Conservation (phyloP, 2,888 invertebrate genomes). For the Napeogenes inachia region DNA sequence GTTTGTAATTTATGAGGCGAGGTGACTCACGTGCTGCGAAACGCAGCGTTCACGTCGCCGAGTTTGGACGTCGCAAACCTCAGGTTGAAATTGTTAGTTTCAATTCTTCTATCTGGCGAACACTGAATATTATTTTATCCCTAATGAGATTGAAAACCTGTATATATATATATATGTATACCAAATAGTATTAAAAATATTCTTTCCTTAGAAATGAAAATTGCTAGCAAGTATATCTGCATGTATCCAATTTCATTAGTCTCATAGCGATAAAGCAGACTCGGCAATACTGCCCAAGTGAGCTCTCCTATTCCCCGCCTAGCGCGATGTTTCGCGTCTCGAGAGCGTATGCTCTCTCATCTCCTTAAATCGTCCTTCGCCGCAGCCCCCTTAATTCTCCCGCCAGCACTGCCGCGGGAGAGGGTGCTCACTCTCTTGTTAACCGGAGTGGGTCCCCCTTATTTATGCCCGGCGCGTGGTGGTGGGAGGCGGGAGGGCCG, state of each 20-base stretch:
- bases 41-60: constrained; percentile 65
- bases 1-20: constrained; percentile 70
- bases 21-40: constrained; percentile 67
- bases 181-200: constrained; percentile 22
- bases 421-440: constrained; percentile 69
- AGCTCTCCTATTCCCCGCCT: constrained; percentile 62
- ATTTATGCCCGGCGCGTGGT: constrained; percentile 63
- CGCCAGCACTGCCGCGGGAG: constrained; percentile 58
- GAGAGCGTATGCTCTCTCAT: constrained; percentile 76
- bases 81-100: neutral
- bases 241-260: constrained; percentile 22
- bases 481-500: constrained; percentile 45
- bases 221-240: neutral
- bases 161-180: constrained; percentile 9
- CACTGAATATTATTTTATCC: too few species aligned
- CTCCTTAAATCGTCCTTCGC: constrained; percentile 79
- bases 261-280: constrained; percentile 16
- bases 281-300: constrained; percentile 18
- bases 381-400: constrained; percentile 73
- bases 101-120: neutral
- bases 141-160: neutral
- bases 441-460: constrained; percentile 72
- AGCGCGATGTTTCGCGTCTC: constrained; percentile 68
- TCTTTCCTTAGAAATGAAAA: neutral
- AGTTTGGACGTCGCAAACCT: constrained; percentile 38